Conservation (phyloP, 1,140 invertebrate genomes). For the Mya arenaria region DNA sequence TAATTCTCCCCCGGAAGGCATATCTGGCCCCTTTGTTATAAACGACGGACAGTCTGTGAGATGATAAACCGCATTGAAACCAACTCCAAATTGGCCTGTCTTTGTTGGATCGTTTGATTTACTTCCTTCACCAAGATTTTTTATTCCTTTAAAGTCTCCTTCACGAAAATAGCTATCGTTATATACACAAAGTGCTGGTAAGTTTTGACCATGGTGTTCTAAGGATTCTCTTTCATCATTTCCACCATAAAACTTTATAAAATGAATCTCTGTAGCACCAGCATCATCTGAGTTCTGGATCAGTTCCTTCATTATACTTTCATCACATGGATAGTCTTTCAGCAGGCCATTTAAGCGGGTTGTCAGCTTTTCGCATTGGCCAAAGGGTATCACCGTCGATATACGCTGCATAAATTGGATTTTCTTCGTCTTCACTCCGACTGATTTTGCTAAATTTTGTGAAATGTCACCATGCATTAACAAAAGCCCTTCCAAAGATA, state of each 20-base stretch:
- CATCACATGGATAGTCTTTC: conserved; percentile 69
- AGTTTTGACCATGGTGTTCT: conserved; percentile 63
- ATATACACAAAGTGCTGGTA: conserved; percentile 75
- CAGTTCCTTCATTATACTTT: conserved; percentile 69
- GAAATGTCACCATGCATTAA: conserved; percentile 60
- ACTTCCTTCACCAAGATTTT: conserved; percentile 73
- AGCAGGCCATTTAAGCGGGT: conserved; percentile 69
- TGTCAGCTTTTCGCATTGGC: conserved; percentile 69
- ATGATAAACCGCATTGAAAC: conserved; percentile 80
- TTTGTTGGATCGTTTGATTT: conserved; percentile 69
- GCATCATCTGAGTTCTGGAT: conserved; percentile 81
- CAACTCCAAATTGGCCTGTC: conserved; percentile 76
- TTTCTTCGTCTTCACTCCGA: conserved; percentile 67
- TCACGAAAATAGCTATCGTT: conserved; percentile 75
- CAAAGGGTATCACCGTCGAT: conserved; percentile 64
- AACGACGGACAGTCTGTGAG: conserved; percentile 78
- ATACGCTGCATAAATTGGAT: conserved; percentile 29
- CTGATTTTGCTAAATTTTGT: background rate
- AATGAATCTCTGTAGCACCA: conserved; percentile 71
- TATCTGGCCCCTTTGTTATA: conserved; percentile 62
- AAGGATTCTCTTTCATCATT: conserved; percentile 55
- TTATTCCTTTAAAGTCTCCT: conserved; percentile 74
- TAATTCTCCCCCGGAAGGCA: conserved; percentile 59
- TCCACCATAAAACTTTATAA: conserved; percentile 69
- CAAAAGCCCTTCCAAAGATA: conserved; percentile 32